Evolutionary conservation across 1,140 invertebrate genomes (phyloP).

Genomic region (Drosophila nigromelanica): DNA sequence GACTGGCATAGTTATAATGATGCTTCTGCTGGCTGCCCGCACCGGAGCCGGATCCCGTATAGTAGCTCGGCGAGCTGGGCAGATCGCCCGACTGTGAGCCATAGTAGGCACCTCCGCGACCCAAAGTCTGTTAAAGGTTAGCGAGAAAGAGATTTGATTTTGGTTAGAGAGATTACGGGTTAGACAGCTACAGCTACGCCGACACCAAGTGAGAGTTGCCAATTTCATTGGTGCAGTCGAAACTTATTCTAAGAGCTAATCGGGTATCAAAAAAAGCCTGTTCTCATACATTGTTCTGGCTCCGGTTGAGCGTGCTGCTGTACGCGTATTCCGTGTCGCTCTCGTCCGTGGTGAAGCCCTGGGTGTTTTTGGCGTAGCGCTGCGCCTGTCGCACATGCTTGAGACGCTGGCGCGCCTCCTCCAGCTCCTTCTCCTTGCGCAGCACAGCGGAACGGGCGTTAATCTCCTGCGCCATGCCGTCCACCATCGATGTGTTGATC

Average conservation of each 20-base stretch:
- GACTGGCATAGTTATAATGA: slow-evolving; percentile 72
- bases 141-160: slow-evolving; percentile 42
- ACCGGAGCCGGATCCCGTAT: slow-evolving; percentile 47
- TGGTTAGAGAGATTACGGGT: slow-evolving; percentile 66
- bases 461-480: slow-evolving; percentile 96
- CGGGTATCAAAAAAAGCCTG: slow-evolving; percentile 6
- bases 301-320: slow-evolving; percentile 67
- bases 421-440: slow-evolving; percentile 96
- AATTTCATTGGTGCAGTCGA: slow-evolving; percentile 53
- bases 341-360: slow-evolving; percentile 86
- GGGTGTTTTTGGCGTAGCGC: slow-evolving; percentile 88
- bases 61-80: slow-evolving; percentile 75
- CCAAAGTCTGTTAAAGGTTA: slow-evolving; percentile 78
- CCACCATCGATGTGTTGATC: slow-evolving; percentile 95
- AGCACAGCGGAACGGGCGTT: slow-evolving; percentile 94
- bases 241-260: not conserved
- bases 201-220: slow-evolving; percentile 58
- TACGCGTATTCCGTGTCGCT: slow-evolving; percentile 85
- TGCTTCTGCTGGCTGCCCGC: slow-evolving; percentile 64
- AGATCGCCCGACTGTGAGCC: slow-evolving; percentile 62
- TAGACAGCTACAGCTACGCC: slow-evolving; percentile 23
- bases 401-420: slow-evolving; percentile 95
- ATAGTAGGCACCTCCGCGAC: slow-evolving; percentile 69
- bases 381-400: slow-evolving; percentile 93
- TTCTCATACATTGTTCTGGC: slow-evolving; percentile 83